Evolutionary conservation across 2,797 vertebrate genomes (phyloP).

Genomic region (Numenius phaeopus): DNA sequence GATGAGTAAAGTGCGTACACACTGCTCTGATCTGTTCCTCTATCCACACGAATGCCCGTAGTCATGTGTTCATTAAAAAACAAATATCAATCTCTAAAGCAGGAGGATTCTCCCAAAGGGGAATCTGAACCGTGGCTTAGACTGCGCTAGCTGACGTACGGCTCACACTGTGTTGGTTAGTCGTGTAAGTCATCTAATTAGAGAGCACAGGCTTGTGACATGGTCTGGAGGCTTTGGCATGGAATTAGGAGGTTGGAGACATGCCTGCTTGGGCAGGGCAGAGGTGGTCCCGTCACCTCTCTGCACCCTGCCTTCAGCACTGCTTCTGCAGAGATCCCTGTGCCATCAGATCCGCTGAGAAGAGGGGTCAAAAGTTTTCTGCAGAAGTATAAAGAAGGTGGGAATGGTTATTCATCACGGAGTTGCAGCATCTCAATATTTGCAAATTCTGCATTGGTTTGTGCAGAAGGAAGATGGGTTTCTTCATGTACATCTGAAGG

Average conservation of each 20-base stretch:
- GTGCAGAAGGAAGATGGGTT: neutral
- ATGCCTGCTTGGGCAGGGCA: neutral
- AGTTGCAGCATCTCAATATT: neutral
- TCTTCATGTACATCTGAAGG: fast-evolving
- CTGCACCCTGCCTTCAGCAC: neutral
- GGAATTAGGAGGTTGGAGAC: neutral
- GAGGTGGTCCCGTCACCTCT: neutral
- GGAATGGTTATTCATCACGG: neutral
- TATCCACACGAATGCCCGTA: neutral
- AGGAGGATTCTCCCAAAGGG: neutral
- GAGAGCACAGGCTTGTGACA: neutral
- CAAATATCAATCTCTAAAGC: neutral
- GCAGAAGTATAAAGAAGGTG: neutral
- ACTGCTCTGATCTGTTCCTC: neutral
- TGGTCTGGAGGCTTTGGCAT: neutral
- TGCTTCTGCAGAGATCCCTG: neutral
- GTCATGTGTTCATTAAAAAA: neutral
- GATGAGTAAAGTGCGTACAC: neutral
- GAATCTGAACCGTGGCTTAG: neutral
- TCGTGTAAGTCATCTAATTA: neutral
- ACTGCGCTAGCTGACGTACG: neutral
- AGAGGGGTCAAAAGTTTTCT: neutral
- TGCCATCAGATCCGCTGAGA: fast-evolving
- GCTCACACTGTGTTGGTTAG: neutral
- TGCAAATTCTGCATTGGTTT: neutral